phyloP scores from a whole-genome alignment of 2,888 invertebrate genomes.

The Stictocephala bisonia region DNA sequence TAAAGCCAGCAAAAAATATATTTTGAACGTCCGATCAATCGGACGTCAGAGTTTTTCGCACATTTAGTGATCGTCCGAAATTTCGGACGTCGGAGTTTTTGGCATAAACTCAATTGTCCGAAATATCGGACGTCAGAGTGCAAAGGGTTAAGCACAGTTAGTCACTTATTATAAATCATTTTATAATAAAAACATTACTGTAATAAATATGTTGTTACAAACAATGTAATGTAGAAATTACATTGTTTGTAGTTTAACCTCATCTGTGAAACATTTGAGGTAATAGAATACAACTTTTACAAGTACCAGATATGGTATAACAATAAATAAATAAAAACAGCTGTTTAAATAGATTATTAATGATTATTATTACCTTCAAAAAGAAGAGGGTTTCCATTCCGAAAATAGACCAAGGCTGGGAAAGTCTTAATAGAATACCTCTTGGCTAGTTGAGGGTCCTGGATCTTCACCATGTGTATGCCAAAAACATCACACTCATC shows the following conservation, averaged over 20 bases:
- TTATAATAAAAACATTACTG: too few species aligned
- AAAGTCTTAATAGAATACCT: constrained; percentile 95
- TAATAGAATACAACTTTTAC: not conserved
- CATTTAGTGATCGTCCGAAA: too few species aligned
- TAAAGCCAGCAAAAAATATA: too few species aligned
- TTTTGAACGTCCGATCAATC: too few species aligned
- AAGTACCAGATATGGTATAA: not conserved
- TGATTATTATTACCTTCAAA: constrained; percentile 67
- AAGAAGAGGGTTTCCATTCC: constrained; percentile 75
- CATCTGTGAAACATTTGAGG: not conserved
- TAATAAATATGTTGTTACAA: too few species aligned
- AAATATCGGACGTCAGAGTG: too few species aligned
- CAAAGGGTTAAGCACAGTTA: not conserved
- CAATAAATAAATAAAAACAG: not conserved
- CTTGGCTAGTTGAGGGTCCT: constrained; percentile 91
- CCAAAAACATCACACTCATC: constrained; percentile 94
- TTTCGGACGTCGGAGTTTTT: too few species aligned
- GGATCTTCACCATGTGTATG: constrained; percentile 93
- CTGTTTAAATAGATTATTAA: not conserved
- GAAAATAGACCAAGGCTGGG: constrained; percentile 91
- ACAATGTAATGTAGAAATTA: too few species aligned
- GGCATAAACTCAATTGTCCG: too few species aligned
- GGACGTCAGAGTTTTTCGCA: too few species aligned
- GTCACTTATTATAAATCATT: too few species aligned
- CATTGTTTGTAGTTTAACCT: too few species aligned